These are phyloP conservation scores for Micrastur ruficollis DNA, from an alignment of 2,797 vertebrate species.

Conservation along the genomic window DNA sequence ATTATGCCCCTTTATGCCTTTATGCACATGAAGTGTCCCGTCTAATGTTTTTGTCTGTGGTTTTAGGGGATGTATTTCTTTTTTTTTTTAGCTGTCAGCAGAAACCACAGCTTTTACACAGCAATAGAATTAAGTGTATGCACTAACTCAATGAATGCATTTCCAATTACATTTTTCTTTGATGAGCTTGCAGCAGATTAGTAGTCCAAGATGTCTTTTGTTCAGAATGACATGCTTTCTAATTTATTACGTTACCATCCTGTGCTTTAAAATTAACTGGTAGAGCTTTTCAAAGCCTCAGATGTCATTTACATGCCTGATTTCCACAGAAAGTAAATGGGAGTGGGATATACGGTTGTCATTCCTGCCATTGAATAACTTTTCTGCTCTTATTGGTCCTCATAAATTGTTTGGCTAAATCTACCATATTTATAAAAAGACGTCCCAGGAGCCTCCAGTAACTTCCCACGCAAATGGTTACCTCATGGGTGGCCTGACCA, in stretches of 20 bases:
- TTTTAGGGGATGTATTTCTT: not conserved
- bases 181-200: slow-evolving; percentile 17
- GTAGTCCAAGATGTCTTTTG: slow-evolving; percentile 37
- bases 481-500: not conserved
- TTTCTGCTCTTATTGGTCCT: not conserved
- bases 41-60: not conserved
- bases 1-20: not conserved
- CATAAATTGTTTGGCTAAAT: not conserved
- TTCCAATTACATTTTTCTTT: slow-evolving; percentile 35
- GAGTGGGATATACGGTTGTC: not conserved
- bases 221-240: slow-evolving; percentile 40
- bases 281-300: slow-evolving; percentile 18
- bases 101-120: not conserved
- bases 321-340: not conserved
- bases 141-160: not conserved
- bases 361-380: not conserved
- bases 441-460: not conserved
- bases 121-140: not conserved
- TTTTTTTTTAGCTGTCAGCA: not conserved
- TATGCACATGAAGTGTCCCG: not conserved
- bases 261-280: slow-evolving; percentile 35
- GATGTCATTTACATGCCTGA: slow-evolving; percentile 28
- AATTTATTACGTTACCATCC: not conserved
- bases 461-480: not conserved
- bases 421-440: not conserved